Evolutionary conservation across 1,140 invertebrate species (phyloP), one percentile per base, ranked within the genome.

Genomic region (Scaptomyza graminum): DNA sequence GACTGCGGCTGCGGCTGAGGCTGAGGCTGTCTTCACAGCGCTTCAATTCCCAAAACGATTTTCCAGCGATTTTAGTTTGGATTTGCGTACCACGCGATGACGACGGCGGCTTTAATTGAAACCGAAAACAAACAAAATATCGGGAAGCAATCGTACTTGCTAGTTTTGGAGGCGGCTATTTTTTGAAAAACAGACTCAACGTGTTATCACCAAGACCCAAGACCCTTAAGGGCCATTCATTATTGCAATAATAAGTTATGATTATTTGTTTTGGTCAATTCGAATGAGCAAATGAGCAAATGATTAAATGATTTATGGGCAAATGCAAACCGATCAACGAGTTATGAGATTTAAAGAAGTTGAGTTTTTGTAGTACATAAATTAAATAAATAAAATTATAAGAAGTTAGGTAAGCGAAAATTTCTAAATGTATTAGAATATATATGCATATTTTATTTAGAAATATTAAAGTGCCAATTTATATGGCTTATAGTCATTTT

Each of bases 31-130:
- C 79, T 88, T 78, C 79, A 87, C 57, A 64, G 82, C 88, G 82
- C 88, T 80, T 87, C 70, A 77, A 77, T 78, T 90, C 76, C 82
- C 89, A 80, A 90, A 87, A 85, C 76, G 76, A 76, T 84, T 89
- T 90, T 73, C 79, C 79, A 71, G 76, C 90, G 84, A 89, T 90
- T 87, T 90, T 65, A 90, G 90, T 90, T 90, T 77, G 75, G 81
- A 90, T 90, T 90, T 90, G 81, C 85, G 89, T 80, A 89, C 74
- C 72, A 83, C 75, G 77, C 84, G 81, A 87, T 75, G 74, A 81
- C 81, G 79, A 90, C 85, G 84, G 75, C 82, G 82, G 74, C 76
- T 88, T 88, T 71, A 83, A 79, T 76, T 81, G 73, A 84, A 85
- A 43, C 68, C 68, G 63, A 78, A 84, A 85, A 74, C 47, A 51